Percentiles rank a stretch among this genome's conserved stretches.
Evolutionary conservation across 2,888 invertebrate species (phyloP).

Genomic region (Microplitis manilae): DNA sequence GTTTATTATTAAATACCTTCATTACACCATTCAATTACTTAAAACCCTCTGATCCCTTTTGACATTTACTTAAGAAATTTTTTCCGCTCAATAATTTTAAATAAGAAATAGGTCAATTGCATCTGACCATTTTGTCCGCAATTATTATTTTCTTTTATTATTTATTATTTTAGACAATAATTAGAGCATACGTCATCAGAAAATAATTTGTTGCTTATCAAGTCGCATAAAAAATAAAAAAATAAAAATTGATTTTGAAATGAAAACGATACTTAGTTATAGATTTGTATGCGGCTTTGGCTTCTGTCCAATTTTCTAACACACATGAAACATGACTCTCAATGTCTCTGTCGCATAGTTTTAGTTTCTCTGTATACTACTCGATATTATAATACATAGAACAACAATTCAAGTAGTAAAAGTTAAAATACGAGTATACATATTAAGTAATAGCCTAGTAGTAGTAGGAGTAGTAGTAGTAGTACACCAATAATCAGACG

Average conservation of each 20-base stretch:
- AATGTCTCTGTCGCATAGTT: slow-evolving; percentile 49
- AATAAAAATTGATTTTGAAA: slow-evolving; percentile 8
- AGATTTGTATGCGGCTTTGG: slow-evolving; percentile 64
- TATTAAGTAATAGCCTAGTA: too few species aligned
- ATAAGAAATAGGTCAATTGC: too few species aligned
- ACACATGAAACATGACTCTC: slow-evolving; percentile 63
- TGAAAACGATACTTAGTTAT: slow-evolving; percentile 23
- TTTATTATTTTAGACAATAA: neutral
- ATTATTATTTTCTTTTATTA: neutral
- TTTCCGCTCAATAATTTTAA: too few species aligned
- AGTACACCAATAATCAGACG: slow-evolving; percentile 21
- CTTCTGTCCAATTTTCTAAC: slow-evolving; percentile 57
- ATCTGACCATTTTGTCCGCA: neutral
- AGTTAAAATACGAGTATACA: neutral
- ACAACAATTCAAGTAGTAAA: neutral
- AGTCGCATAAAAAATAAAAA: neutral
- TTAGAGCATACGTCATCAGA: neutral
- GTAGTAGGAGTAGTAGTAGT: slow-evolving; percentile 7
- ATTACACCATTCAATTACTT: too few species aligned
- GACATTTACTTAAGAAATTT: too few species aligned
- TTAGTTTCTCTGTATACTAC: neutral
- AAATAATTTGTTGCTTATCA: neutral
- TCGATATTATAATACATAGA: neutral
- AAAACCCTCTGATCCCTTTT: too few species aligned
- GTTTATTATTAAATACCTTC: too few species aligned